Evolutionary conservation across 2,888 invertebrate species (phyloP), one percentile per base, ranked within the genome.

Genomic region (Theretra japonica): DNA sequence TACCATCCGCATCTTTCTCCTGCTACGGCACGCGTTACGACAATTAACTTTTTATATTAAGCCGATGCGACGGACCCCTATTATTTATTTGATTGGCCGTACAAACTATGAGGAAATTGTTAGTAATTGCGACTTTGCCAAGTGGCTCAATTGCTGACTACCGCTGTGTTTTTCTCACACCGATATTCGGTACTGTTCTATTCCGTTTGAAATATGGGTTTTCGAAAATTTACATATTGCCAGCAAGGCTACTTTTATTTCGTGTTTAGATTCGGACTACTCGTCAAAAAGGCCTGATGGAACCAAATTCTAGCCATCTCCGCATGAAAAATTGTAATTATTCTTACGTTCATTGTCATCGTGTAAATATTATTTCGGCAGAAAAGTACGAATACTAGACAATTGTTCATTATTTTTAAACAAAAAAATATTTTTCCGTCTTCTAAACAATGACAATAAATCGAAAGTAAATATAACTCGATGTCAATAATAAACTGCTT

Each of bases 61-160:
- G 28, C 11, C 11, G 11, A 25, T 25, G 17, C 33, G 33, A 71
- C 60, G 50, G 53, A 69, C 30, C 41, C 62, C 53, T 65, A 30
- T 73, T 76, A 77, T 75, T 78, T 72, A 76, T 72, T 60, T 65
- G 74, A 71, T 73, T 30, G 72, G 50, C 77, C 72, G 71, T 65
- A 74, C 71, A 70, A 72, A 75, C 69, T 69, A 74, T 73, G 33
- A 76, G 77, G 78, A 82, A 80, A 77, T 74, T 53, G 69, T 72
- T 59, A 25, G 48, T 76, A 75, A 76, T 75, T 78, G 71, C 74
- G 75, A 73, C 74, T 70, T 68, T 21, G 73, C 65, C 73, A 75
- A 76, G 65, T 60, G 58, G 73, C 48, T 15, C 56, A 75, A 73
- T 23, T 68, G 62, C 74, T 73, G 73, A 71, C 75, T 68, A 73